These are phyloP conservation scores for Spea multiplicata DNA, from an alignment of 2,113 vertebrate genomes.

Conservation along the genomic window DNA sequence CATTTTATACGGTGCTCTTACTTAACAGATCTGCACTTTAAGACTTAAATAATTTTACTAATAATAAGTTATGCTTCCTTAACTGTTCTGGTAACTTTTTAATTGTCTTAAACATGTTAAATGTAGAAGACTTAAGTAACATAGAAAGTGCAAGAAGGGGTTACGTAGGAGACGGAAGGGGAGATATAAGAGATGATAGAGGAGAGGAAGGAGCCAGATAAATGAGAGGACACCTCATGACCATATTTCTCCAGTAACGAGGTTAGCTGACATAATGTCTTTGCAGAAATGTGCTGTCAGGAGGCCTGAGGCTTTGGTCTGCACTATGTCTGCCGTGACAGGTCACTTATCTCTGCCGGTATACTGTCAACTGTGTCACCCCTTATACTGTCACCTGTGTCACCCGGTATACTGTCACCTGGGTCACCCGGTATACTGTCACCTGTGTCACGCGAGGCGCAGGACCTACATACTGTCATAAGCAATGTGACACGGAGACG, in stretches of 20 bases:
- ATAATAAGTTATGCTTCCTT: too few relatives aligned
- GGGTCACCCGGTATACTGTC: background rate
- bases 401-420: background rate
- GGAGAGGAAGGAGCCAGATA: constrained; percentile 29
- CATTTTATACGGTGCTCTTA: too few relatives aligned
- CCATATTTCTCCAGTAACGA: constrained; percentile 35
- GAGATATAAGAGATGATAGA: background rate
- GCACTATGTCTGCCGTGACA: constrained; percentile 26
- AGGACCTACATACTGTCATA: background rate
- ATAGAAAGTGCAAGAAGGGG: background rate
- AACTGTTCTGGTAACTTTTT: too few relatives aligned
- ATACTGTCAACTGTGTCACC: background rate
- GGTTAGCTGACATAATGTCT: constrained; percentile 27
- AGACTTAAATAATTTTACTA: too few relatives aligned
- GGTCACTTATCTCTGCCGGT: constrained; percentile 19
- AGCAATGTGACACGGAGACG: too few relatives aligned
- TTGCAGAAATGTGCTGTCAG: constrained; percentile 6
- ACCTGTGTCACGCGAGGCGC: background rate
- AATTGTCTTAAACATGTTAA: too few relatives aligned
- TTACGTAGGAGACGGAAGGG: background rate
- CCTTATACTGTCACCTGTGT: background rate
- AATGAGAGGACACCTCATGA: background rate
- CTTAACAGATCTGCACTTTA: too few relatives aligned
- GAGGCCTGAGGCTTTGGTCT: background rate
- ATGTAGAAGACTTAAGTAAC: too few relatives aligned